Conservation (phyloP, 2,888 invertebrate genomes). For the Mantis religiosa region DNA sequence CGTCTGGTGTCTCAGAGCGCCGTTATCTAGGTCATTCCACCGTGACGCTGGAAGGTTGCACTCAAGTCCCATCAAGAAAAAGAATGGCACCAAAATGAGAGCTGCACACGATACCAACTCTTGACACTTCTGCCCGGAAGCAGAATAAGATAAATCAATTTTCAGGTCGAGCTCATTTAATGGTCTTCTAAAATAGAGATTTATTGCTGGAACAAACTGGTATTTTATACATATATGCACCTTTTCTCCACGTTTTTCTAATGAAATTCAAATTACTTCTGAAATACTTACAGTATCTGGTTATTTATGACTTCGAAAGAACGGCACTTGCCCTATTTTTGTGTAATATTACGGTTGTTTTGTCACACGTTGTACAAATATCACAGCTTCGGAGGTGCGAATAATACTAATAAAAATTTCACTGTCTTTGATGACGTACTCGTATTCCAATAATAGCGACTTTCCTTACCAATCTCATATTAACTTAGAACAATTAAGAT, state of each 20-base stretch:
- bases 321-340: too few species aligned
- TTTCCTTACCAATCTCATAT: too few species aligned
- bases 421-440: too few species aligned
- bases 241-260: neutral
- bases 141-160: neutral
- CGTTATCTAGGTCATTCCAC: neutral
- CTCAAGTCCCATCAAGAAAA: neutral
- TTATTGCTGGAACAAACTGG: neutral
- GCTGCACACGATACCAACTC: neutral
- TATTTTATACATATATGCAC: neutral
- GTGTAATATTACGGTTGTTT: too few species aligned
- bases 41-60: neutral
- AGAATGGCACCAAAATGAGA: neutral
- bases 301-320: too few species aligned
- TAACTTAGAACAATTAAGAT: too few species aligned
- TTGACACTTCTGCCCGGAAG: neutral
- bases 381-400: too few species aligned
- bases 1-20: neutral
- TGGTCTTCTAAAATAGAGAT: neutral
- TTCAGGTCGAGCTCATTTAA: neutral
- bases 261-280: too few species aligned
- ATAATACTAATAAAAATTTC: too few species aligned
- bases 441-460: too few species aligned
- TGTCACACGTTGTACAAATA: too few species aligned
- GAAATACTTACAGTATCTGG: too few species aligned